Conservation (phyloP, 2,113 vertebrate genomes). For the western clawed frog (Xenopus tropicalis) region DNA sequence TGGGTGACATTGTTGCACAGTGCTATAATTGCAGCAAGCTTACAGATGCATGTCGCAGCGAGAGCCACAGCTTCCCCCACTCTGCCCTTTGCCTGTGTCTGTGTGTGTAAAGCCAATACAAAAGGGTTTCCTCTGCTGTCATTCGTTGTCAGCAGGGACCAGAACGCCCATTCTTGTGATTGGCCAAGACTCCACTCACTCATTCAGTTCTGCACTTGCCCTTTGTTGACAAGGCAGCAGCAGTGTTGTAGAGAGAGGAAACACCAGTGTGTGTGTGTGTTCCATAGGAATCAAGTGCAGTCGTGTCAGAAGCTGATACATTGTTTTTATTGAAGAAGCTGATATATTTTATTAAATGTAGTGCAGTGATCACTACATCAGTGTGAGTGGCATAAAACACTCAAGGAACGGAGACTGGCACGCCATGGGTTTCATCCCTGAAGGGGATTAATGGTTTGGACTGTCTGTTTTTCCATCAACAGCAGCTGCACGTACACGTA, state of each 20-base stretch:
- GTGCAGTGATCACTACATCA: background rate
- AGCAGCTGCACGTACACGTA: background rate
- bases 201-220: background rate
- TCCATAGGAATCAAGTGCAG: background rate
- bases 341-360: too few species aligned
- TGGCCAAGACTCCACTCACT: slow-evolving; percentile 8
- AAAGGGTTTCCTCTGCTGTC: background rate
- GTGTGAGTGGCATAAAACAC: background rate
- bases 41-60: background rate
- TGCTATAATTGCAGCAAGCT: background rate
- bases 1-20: background rate
- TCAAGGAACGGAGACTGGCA: background rate
- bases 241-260: background rate
- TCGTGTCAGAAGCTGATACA: background rate
- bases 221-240: background rate
- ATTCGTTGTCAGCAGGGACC: background rate
- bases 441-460: background rate
- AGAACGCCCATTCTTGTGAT: slow-evolving; percentile 3
- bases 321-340: too few species aligned
- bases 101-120: slow-evolving; percentile 6
- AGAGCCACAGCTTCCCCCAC: background rate
- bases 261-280: too few species aligned
- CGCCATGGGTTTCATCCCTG: background rate
- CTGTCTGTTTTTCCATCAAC: background rate
- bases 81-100: background rate